phyloP scores from a whole-genome alignment of 2,797 vertebrate genomes.

The Benthosema pterotum region DNA sequence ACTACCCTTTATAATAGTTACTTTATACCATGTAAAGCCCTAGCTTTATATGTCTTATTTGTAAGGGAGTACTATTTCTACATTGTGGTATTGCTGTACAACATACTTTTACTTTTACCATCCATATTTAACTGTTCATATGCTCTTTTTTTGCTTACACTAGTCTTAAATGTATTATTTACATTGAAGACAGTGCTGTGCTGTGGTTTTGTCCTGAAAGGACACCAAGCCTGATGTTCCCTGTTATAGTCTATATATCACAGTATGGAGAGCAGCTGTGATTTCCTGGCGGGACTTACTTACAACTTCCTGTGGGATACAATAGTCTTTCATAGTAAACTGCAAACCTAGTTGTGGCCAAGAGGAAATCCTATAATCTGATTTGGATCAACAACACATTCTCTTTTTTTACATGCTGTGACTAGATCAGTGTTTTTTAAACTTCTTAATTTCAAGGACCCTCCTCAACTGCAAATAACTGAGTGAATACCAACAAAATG shows the following conservation, averaged over 20 bases:
- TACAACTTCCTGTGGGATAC: conserved; percentile 39
- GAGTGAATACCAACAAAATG: too few species aligned
- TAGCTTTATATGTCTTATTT: too few species aligned
- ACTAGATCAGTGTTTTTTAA: not conserved
- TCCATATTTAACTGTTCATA: too few species aligned
- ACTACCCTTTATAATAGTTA: too few species aligned
- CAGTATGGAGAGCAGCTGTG: conserved; percentile 25
- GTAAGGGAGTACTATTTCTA: too few species aligned
- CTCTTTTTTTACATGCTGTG: not conserved
- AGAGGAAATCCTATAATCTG: conserved; percentile 30
- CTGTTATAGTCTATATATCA: conserved; percentile 7
- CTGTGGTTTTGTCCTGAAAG: not conserved
- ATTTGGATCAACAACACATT: conserved; percentile 12
- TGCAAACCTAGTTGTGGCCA: conserved; percentile 10
- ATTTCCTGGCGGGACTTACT: conserved; percentile 25
- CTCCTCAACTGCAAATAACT: too few species aligned
- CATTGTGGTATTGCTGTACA: too few species aligned
- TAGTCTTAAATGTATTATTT: too few species aligned
- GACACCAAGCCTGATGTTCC: not conserved
- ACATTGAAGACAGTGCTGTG: not conserved
- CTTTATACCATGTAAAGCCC: too few species aligned
- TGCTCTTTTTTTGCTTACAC: too few species aligned
- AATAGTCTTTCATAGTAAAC: conserved; percentile 17
- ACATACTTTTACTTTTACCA: too few species aligned
- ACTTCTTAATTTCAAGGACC: too few species aligned